A percentile compares a stretch with the other conserved stretches of the same genome.
These are phyloP conservation scores for Stenolophus ochropezus DNA, from an alignment of 2,888 invertebrate species.

Conservation along the genomic window DNA sequence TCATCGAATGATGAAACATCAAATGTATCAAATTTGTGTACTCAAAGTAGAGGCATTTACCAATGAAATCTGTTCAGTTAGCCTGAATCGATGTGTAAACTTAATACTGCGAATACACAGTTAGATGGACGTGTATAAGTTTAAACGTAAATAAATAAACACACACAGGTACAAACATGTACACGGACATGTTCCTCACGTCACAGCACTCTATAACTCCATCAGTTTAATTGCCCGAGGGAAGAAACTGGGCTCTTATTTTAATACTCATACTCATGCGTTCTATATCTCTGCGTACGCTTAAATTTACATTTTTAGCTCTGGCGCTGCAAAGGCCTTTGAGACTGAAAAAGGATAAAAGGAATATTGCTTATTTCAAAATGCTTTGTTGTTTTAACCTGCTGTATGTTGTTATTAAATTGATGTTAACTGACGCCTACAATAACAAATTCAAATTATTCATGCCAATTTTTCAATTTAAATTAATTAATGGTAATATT, in stretches of 20 bases:
- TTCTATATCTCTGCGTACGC: background rate
- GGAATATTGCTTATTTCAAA: background rate
- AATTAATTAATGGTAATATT: too few species aligned
- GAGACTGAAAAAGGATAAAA: background rate
- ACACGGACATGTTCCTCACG: background rate
- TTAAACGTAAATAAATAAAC: conserved; percentile 24
- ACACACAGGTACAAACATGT: background rate
- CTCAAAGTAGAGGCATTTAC: background rate
- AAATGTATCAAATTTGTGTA: background rate
- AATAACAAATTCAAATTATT: too few species aligned
- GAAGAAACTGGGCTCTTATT: conserved; percentile 21
- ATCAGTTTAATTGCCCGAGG: conserved; percentile 28
- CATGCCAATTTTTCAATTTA: too few species aligned
- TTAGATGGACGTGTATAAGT: background rate
- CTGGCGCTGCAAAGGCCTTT: background rate
- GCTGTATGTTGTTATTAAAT: background rate
- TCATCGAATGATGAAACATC: background rate
- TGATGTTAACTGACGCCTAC: background rate
- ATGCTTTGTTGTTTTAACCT: background rate
- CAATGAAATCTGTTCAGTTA: background rate
- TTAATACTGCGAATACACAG: background rate
- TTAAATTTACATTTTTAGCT: conserved; percentile 1
- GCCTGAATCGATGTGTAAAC: background rate
- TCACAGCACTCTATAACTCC: conserved; percentile 22
- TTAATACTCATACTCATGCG: background rate